Conservation (phyloP, 2,113 vertebrate species). For the Clupea harengus region DNA sequence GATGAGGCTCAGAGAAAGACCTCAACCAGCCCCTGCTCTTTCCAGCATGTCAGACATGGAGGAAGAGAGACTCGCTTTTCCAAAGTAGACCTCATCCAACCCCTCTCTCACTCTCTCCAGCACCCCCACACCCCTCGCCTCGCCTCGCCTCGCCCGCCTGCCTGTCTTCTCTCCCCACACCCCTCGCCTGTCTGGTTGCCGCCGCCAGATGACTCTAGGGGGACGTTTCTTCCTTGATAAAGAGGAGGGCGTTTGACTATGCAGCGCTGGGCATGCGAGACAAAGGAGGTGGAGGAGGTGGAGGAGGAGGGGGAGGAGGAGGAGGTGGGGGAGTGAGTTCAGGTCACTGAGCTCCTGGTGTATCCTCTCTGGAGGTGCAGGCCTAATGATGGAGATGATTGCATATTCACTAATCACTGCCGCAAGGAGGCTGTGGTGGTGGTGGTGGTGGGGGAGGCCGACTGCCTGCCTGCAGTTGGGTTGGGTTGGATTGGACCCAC, state of each 20-base stretch:
- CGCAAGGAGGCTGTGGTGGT: constrained; percentile 39
- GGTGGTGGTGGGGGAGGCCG: background rate
- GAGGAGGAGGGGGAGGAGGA: constrained; percentile 17
- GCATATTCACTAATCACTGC: constrained; percentile 53
- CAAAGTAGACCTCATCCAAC: too few species aligned
- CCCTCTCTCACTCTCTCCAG: background rate
- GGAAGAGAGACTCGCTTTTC: too few species aligned
- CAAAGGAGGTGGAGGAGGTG: background rate
- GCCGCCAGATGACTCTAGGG: background rate
- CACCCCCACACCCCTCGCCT: background rate
- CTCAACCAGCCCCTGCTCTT: background rate
- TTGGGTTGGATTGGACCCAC: constrained; percentile 54
- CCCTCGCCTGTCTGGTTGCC: background rate
- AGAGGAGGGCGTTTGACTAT: constrained; percentile 38
- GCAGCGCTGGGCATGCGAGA: constrained; percentile 25
- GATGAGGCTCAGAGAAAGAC: background rate
- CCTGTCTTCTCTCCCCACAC: background rate
- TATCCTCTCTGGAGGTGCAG: constrained; percentile 53
- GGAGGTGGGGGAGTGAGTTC: constrained; percentile 47
- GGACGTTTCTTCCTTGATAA: constrained; percentile 29
- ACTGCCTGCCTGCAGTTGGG: constrained; percentile 30
- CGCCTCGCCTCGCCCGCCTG: background rate
- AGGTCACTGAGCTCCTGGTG: constrained; percentile 53
- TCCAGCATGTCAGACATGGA: too few species aligned
- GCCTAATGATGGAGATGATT: constrained; percentile 65